Percentiles rank a stretch among this genome's conserved stretches.
These are phyloP conservation scores for Sylvicapra grimmia DNA, from an alignment of 2,113 vertebrate species.

Conservation along the genomic window DNA sequence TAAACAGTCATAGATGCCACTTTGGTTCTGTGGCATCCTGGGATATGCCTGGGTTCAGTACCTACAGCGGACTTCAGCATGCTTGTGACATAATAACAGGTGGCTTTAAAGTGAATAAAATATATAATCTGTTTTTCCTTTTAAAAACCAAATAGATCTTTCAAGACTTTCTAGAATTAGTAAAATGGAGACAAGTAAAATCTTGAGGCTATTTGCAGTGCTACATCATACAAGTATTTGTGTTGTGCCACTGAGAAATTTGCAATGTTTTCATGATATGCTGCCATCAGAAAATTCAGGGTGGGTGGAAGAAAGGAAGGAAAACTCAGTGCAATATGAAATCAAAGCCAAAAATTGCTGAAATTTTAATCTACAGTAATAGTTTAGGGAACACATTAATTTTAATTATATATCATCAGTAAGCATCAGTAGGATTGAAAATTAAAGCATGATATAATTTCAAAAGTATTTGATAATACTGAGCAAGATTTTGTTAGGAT, in stretches of 20 bases:
- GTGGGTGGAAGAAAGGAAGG: neutral
- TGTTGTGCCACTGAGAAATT: neutral
- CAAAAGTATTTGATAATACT: neutral
- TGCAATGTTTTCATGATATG: neutral
- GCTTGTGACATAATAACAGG: neutral
- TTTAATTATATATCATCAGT: constrained; percentile 9
- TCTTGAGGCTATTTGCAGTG: neutral
- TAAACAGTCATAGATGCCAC: neutral
- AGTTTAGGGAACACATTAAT: neutral
- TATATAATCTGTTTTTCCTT: neutral
- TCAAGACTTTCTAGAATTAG: neutral
- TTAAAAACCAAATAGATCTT: neutral
- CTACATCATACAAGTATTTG: neutral
- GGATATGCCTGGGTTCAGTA: neutral
- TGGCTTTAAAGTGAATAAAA: neutral
- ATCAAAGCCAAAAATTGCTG: constrained; percentile 1
- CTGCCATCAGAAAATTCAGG: neutral
- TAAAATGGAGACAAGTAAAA: neutral
- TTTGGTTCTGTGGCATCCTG: neutral
- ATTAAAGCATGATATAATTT: neutral
- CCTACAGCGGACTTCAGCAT: neutral
- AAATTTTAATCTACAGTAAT: neutral
- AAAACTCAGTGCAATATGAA: neutral
- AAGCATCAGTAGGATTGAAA: neutral
- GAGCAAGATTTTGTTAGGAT: neutral